A percentile compares a stretch with the other conserved stretches of the same genome.
These are phyloP conservation scores for Heliornis fulica DNA, from an alignment of 2,113 vertebrate species.

Conservation along the genomic window DNA sequence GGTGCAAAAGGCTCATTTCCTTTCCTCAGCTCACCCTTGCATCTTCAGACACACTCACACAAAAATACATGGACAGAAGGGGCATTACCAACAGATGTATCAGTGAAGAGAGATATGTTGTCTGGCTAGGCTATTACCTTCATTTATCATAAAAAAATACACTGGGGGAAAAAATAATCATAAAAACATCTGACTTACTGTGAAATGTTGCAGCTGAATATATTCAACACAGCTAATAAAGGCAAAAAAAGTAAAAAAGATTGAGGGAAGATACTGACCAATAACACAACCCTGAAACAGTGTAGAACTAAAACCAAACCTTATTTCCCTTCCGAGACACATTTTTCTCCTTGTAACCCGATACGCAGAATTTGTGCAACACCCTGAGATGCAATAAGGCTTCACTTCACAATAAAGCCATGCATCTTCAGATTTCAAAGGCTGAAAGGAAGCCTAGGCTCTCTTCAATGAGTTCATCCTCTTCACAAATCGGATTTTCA, in stretches of 20 bases:
- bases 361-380: background rate
- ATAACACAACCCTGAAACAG: background rate
- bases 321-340: background rate
- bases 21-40: background rate
- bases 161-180: background rate
- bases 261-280: background rate
- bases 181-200: background rate
- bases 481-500: background rate
- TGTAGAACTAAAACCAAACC: background rate
- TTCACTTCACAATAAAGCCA: background rate
- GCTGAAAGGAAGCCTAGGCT: background rate
- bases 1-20: background rate
- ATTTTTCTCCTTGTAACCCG: background rate
- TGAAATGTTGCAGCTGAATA: background rate
- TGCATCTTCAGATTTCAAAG: background rate
- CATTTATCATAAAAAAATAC: background rate
- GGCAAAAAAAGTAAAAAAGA: background rate
- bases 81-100: background rate
- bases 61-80: background rate
- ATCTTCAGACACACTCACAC: background rate
- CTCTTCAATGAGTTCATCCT: background rate
- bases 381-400: background rate
- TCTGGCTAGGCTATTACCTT: background rate
- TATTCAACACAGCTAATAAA: background rate
- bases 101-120: background rate